Base-by-base conservation (phyloP, 2,797 vertebrate genomes). In the Pseudotriccus pelzelni region DNA sequence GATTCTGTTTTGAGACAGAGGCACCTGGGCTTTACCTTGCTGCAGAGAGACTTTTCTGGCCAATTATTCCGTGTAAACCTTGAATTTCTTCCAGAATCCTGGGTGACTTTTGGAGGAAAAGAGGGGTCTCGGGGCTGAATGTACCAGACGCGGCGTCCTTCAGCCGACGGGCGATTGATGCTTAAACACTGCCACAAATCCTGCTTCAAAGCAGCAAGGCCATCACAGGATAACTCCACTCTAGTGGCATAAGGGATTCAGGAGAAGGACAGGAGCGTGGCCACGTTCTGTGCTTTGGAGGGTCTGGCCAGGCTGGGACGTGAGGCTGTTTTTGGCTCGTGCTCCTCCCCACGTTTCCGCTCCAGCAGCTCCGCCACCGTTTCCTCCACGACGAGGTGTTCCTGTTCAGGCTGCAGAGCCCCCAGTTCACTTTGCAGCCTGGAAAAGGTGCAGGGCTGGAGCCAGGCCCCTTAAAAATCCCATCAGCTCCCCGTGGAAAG, bases 11-110 rank as follows among this genome's bases (percentile, higher is more conserved):
- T 46, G 24, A 41, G 60, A 32, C 47, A 69, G 44, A 70, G 21
- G 24, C 10, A 70, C 21, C 43, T 87, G 62, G 10, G 12, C 28
- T 95, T 77, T 27, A 46, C 88, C n/a, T 86, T 49, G 39, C 73
- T 39, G 55, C 41, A 70, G 25, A 67, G 39, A 2, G 1, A 39
- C 46, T 63, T 86, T 49, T 43, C 63, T 92, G 63, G 41, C 47
- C 56, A 41, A 11, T 78, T 69, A 19, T 12, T 89, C 12, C 2
- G 10, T 30, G 41, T 7, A 90, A 90, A 80, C 72, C 64, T 85
- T 92, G 93, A 89, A 27, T 80, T 82, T 43, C 9, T 94, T 95
- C 87, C 84, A 32, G 83, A 89, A 37, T 70, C 53, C 44, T 32
- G 24, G 11, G 32, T 89, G 90, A 67, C 34, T 90, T 93, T 60